A percentile compares a stretch with the other conserved stretches of the same genome.
Conservation (phyloP, 2,113 vertebrate species). For the Seriola aureovittata region DNA sequence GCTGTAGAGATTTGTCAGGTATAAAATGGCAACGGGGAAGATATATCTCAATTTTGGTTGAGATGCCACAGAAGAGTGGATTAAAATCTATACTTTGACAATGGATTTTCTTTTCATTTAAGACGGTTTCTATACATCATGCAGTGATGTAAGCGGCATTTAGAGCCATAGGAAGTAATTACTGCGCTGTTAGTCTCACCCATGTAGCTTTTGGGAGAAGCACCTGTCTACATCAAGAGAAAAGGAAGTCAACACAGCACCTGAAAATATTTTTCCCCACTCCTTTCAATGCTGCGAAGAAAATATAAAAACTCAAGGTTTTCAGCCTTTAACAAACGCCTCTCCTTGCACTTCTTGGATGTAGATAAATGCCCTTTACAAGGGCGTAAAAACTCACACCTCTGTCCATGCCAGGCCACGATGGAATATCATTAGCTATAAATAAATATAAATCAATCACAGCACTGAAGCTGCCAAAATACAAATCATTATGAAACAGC, state of each 20-base stretch:
- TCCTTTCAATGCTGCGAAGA: not conserved
- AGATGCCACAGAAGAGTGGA: not conserved
- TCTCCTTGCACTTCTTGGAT: constrained; percentile 7
- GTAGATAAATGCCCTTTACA: not conserved
- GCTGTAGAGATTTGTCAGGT: constrained; percentile 46
- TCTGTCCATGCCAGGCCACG: not conserved
- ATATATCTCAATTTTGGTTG: constrained; percentile 35
- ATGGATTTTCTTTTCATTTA: not conserved
- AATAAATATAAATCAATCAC: constrained; percentile 27
- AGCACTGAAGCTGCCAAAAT: constrained; percentile 16
- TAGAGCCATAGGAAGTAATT: not conserved
- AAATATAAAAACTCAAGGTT: constrained; percentile 3
- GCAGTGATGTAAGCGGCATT: constrained; percentile 19
- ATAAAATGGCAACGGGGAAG: constrained; percentile 35
- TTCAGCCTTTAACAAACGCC: constrained; percentile 13
- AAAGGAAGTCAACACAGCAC: constrained; percentile 18
- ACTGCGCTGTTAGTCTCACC: constrained; percentile 8
- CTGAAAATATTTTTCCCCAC: constrained; percentile 24
- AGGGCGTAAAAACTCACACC: constrained; percentile 15
- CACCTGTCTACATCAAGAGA: constrained; percentile 15
- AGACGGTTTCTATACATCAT: not conserved
- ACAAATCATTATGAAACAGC: constrained; percentile 36
- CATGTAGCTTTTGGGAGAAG: not conserved
- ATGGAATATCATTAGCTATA: constrained; percentile 30
- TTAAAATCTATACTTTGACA: constrained; percentile 25